A percentile compares a stretch with the other conserved stretches of the same genome.
Conservation (phyloP, 1,140 invertebrate genomes). For the Euwallacea similis region DNA sequence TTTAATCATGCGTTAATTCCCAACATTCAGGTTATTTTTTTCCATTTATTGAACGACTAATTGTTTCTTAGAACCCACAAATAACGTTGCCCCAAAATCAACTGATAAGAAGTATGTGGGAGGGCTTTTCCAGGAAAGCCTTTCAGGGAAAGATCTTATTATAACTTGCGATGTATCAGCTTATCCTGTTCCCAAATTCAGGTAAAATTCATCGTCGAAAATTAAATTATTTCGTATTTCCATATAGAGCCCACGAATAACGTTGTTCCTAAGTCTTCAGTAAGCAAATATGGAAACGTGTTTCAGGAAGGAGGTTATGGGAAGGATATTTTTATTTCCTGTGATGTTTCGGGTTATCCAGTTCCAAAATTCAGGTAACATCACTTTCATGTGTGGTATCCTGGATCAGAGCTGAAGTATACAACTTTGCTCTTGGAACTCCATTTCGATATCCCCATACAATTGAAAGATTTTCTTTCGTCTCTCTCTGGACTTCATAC, state of each 20-base stretch:
- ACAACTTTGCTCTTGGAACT: too few species aligned
- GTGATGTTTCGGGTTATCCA: constrained; percentile 61
- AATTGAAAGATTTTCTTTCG: too few species aligned
- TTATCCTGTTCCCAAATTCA: constrained; percentile 69
- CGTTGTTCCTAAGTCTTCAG: constrained; percentile 65
- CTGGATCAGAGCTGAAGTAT: neutral
- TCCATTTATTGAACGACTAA: neutral
- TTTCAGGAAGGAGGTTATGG: constrained; percentile 49
- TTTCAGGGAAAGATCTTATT: constrained; percentile 61
- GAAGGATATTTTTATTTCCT: constrained; percentile 56
- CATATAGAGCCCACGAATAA: constrained; percentile 68
- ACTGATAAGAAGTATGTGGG: constrained; percentile 67
- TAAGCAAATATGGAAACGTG: constrained; percentile 63
- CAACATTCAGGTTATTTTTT: constrained; percentile 21
- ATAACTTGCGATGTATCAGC: constrained; percentile 68
- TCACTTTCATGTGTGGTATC: constrained; percentile 3
- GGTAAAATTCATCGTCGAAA: constrained; percentile 55
- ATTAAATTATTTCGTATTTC: constrained; percentile 12
- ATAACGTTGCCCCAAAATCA: constrained; percentile 59
- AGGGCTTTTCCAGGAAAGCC: constrained; percentile 68
- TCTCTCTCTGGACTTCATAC: too few species aligned
- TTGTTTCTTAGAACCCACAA: constrained; percentile 55
- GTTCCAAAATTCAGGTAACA: constrained; percentile 62
- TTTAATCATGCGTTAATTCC: neutral
- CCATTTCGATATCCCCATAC: too few species aligned